Evolutionary conservation across 2,113 vertebrate species (phyloP).

Genomic region (Xiphophorus hellerii): DNA sequence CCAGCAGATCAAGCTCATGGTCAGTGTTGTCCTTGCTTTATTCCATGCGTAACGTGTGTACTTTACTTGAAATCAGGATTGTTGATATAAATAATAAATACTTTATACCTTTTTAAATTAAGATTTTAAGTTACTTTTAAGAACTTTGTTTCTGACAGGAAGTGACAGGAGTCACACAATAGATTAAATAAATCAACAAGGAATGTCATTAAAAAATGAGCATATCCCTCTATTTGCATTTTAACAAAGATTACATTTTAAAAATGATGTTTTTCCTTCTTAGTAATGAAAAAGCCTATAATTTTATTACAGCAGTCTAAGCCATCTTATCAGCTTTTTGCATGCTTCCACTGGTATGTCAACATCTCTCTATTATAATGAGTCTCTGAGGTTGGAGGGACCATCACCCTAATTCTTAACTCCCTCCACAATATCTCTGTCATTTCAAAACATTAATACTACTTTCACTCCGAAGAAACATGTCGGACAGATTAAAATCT

Average conservation of each 20-base stretch:
- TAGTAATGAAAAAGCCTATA: too few species aligned
- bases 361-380: too few species aligned
- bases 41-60: neutral
- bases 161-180: neutral
- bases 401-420: neutral
- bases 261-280: too few species aligned
- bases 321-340: neutral
- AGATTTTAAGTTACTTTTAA: neutral
- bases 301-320: too few species aligned
- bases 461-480: neutral
- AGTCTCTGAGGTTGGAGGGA: neutral
- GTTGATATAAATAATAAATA: neutral
- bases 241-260: neutral
- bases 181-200: too few species aligned
- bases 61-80: neutral
- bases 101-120: neutral
- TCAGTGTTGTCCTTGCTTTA: constrained; percentile 51
- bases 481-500: neutral
- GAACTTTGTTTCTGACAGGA: neutral
- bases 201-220: too few species aligned
- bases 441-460: neutral
- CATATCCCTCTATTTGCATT: neutral
- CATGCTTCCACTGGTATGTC: neutral
- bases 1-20: constrained; percentile 91
- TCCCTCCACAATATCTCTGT: neutral